A percentile compares a stretch with the other conserved stretches of the same genome.
Conservation (phyloP, 2,113 vertebrate species). For the Eidolon helvum region DNA sequence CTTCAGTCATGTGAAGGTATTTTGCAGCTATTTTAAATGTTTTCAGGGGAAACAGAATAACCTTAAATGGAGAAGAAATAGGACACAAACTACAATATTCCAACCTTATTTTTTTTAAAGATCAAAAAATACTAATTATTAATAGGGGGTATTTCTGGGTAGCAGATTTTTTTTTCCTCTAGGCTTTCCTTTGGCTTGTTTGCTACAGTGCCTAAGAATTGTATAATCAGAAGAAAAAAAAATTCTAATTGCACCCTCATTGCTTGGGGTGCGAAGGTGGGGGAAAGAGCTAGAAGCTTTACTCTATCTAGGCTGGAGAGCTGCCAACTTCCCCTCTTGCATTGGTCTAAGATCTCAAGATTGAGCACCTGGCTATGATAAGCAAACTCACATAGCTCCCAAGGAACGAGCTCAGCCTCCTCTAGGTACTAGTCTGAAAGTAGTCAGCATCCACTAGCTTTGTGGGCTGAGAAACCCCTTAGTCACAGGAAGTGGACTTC, state of each 20-base stretch:
- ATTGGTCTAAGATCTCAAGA: no score
- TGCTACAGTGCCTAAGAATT: not conserved
- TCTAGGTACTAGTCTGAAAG: not conserved
- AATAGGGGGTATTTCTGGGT: not conserved
- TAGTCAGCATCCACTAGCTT: not conserved
- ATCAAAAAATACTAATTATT: not conserved
- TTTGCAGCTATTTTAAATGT: not conserved
- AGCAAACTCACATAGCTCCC: not conserved
- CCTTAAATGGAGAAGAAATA: not conserved
- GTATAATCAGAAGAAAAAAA: not conserved
- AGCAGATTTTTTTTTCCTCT: not conserved
- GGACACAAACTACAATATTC: not conserved
- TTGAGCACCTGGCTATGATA: not conserved
- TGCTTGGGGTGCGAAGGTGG: not conserved
- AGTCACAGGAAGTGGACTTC: not conserved
- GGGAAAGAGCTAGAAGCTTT: not conserved
- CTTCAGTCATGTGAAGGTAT: not conserved
- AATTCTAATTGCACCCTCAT: not conserved
- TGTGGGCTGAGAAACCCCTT: not conserved
- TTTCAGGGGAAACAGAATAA: not conserved
- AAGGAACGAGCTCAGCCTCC: not conserved
- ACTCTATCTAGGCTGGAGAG: not conserved
- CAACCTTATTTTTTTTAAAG: not conserved
- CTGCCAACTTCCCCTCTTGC: fast-evolving
- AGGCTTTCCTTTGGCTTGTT: not conserved